phyloP scores from a whole-genome alignment of 2,888 invertebrate genomes.

The Drosophila lacicola region DNA sequence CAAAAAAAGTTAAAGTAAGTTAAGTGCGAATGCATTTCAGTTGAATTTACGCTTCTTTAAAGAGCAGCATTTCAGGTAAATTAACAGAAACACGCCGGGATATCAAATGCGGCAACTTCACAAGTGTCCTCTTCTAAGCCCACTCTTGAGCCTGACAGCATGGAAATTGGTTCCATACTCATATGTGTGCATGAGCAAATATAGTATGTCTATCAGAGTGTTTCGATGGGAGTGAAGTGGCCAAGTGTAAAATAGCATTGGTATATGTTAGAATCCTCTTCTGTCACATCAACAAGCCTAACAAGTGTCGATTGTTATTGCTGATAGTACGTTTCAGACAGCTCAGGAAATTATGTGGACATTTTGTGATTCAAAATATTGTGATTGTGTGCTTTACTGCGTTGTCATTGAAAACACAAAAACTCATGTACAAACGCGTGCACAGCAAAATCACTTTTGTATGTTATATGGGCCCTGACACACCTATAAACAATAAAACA shows the following conservation, averaged over 20 bases:
- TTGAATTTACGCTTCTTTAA: conserved; percentile 46
- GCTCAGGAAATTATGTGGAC: conserved; percentile 48
- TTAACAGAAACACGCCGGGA: conserved; percentile 35
- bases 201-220: conserved; percentile 2
- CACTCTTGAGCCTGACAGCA: conserved; percentile 39
- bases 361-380: conserved; percentile 19
- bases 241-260: conserved; percentile 30
- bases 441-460: no score
- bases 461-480: no score
- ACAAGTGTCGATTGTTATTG: conserved; percentile 37
- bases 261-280: conserved; percentile 13
- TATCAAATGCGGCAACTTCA: conserved; percentile 19
- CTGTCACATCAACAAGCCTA: conserved; percentile 31
- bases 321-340: conserved; percentile 37
- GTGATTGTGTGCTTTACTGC: conserved; percentile 8
- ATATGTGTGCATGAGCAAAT: neutral
- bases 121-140: conserved; percentile 8
- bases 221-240: conserved; percentile 22
- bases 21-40: conserved; percentile 57
- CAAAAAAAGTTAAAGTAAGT: conserved; percentile 51
- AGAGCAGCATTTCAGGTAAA: conserved; percentile 28
- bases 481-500: no score
- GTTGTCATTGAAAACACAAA: neutral
- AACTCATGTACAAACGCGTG: neutral
- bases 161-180: conserved; percentile 39